Conservation (phyloP, 2,113 vertebrate genomes). For the Chelonoidis abingdonii region DNA sequence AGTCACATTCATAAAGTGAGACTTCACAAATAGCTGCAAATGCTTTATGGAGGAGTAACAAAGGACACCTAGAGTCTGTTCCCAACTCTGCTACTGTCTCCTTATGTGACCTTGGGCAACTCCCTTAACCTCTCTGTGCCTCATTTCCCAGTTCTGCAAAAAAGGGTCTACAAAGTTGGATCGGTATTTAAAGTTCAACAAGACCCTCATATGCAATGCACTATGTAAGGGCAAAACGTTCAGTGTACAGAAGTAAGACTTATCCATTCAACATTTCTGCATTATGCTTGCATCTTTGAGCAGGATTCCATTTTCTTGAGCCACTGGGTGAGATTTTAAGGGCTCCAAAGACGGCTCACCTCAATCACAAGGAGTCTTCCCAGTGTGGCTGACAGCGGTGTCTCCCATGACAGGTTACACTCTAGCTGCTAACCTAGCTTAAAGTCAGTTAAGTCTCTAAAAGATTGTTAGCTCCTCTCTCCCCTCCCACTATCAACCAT, state of each 20-base stretch:
- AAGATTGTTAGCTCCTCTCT: background rate
- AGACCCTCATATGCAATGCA: no score
- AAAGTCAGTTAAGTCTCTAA: background rate
- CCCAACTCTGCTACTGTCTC: background rate
- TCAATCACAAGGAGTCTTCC: accelerated
- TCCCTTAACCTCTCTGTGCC: background rate
- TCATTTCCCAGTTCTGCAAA: background rate
- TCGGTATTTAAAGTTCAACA: background rate
- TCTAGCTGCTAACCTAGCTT: background rate
- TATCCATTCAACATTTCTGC: background rate
- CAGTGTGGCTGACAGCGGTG: no score
- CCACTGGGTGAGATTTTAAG: background rate
- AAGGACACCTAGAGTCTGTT: background rate
- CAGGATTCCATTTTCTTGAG: background rate
- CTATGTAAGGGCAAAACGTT: background rate
- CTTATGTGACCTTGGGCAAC: background rate
- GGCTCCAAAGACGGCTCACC: background rate
- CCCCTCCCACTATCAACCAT: accelerated
- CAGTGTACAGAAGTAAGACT: background rate
- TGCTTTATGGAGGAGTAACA: accelerated
- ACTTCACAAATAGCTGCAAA: background rate
- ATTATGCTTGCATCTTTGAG: background rate
- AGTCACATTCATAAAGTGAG: background rate
- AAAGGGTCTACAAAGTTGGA: background rate
- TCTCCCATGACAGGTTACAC: background rate